These are phyloP conservation scores for Marmota monax DNA, from an alignment of 2,113 vertebrate genomes.

Conservation along the genomic window DNA sequence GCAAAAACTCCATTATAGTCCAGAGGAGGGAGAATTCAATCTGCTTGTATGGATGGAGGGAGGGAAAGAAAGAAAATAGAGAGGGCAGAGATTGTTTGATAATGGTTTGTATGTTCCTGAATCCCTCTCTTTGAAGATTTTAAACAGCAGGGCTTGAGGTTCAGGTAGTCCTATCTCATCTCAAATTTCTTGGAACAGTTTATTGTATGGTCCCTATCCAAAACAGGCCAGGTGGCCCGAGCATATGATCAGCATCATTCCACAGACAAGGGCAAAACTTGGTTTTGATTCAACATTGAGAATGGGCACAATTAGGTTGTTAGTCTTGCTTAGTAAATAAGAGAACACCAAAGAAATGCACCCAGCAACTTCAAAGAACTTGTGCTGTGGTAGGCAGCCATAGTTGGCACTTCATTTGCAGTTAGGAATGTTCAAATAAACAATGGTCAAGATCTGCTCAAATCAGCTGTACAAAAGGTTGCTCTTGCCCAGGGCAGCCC, in stretches of 20 bases:
- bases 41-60: neutral
- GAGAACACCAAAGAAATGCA: slow-evolving; percentile 50
- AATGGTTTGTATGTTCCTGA: neutral
- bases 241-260: neutral
- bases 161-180: neutral
- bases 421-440: slow-evolving; percentile 69
- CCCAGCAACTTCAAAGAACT: slow-evolving; percentile 48
- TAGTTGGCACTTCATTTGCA: slow-evolving; percentile 58
- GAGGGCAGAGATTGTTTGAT: neutral
- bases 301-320: neutral
- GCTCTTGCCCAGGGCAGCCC: slow-evolving; percentile 49
- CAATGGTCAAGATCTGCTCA: slow-evolving; percentile 42
- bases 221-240: neutral
- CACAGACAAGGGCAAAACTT: neutral
- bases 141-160: neutral
- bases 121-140: neutral
- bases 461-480: slow-evolving; percentile 55
- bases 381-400: slow-evolving; percentile 48
- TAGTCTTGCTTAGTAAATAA: slow-evolving; percentile 23
- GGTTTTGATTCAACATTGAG: neutral
- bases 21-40: neutral
- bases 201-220: neutral
- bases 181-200: neutral
- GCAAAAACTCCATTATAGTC: neutral
- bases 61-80: neutral